phyloP scores from a whole-genome alignment of 2,797 vertebrate genomes.

The Staurois parvus region DNA sequence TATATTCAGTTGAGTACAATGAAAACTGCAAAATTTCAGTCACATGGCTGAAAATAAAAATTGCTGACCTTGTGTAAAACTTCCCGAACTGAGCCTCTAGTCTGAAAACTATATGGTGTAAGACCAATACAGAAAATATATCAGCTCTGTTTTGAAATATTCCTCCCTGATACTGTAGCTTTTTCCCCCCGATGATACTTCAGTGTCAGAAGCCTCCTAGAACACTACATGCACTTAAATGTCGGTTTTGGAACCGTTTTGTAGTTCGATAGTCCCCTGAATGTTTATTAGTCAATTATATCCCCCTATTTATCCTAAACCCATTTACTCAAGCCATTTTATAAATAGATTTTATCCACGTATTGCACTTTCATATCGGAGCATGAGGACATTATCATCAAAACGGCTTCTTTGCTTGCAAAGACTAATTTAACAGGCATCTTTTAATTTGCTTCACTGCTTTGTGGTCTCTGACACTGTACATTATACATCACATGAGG shows the following conservation, averaged over 20 bases:
- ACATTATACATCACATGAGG: conserved; percentile 68
- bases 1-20: no score
- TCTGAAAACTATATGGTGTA: neutral
- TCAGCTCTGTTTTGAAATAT: neutral
- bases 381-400: conserved; percentile 57
- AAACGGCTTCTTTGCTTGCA: conserved; percentile 49
- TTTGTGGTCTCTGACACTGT: conserved; percentile 62
- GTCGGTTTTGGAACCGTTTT: conserved; percentile 37
- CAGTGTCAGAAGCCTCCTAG: conserved; percentile 8
- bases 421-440: conserved; percentile 51
- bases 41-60: no score
- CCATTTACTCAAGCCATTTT: conserved; percentile 62
- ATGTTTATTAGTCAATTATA: conserved; percentile 63
- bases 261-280: conserved; percentile 54
- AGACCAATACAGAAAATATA: neutral
- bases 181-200: neutral
- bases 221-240: conserved; percentile 29
- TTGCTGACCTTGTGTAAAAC: no score
- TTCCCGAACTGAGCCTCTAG: no score
- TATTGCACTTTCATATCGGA: conserved; percentile 61
- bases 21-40: no score
- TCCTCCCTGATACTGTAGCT: neutral
- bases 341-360: conserved; percentile 63
- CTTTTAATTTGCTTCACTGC: conserved; percentile 61
- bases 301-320: conserved; percentile 54